Evolutionary conservation across 2,113 vertebrate species (phyloP).

Genomic region (Lycocorax pyrrhopterus): DNA sequence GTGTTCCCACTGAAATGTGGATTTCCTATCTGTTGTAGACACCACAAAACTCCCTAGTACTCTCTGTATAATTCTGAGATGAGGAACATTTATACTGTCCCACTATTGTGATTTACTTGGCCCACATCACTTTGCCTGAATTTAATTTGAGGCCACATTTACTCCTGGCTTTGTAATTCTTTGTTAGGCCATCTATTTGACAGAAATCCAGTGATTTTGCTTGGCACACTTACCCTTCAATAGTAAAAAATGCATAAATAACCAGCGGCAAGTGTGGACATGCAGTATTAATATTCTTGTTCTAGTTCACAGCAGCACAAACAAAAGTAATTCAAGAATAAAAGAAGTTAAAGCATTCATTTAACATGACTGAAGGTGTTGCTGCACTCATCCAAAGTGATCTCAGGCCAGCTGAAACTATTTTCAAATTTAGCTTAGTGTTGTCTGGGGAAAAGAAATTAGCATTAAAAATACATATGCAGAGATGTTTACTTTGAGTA

Average conservation of each 20-base stretch:
- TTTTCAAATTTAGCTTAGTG: not conserved
- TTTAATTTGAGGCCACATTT: not conserved
- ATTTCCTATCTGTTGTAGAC: not conserved
- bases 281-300: not conserved
- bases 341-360: not conserved
- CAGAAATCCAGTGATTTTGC: not conserved
- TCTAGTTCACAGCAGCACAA: not conserved
- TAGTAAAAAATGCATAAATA: not conserved
- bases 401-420: not conserved
- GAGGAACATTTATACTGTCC: not conserved
- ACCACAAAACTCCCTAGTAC: not conserved
- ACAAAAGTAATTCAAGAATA: not conserved
- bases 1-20: not conserved
- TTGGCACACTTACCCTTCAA: not conserved
- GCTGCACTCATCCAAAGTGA: not conserved
- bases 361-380: not conserved
- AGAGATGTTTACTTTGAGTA: not conserved
- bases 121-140: not conserved
- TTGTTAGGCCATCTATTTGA: not conserved
- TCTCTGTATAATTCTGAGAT: not conserved
- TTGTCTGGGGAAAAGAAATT: not conserved
- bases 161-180: not conserved
- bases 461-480: not conserved
- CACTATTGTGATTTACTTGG: not conserved
- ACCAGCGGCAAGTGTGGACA: not conserved